phyloP scores from a whole-genome alignment of 2,113 vertebrate species.

The Paratilapia polleni region DNA sequence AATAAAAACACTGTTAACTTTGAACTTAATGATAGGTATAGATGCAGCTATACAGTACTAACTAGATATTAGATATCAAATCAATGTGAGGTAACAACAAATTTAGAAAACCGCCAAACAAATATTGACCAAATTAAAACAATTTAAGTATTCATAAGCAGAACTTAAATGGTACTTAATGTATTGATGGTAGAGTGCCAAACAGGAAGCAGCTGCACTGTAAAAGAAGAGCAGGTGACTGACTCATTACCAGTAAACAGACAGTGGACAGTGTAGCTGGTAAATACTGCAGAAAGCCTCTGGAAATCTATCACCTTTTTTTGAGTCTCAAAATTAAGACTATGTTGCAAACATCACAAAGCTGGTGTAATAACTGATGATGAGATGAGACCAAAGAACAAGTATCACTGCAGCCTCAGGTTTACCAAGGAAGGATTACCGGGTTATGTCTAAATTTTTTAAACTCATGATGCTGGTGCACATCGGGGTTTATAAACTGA shows the following conservation, averaged over 20 bases:
- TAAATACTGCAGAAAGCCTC: not conserved
- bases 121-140: not conserved
- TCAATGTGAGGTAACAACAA: conserved; percentile 41
- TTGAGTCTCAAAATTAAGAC: not conserved
- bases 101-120: conserved; percentile 10
- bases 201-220: not conserved
- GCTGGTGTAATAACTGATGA: not conserved
- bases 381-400: not conserved
- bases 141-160: not conserved
- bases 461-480: not conserved
- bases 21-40: not conserved
- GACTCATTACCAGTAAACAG: not conserved
- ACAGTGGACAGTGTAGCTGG: not conserved
- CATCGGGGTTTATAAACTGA: not conserved
- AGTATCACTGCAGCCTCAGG: not conserved
- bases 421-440: not conserved
- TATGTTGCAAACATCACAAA: not conserved
- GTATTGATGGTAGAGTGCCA: not conserved
- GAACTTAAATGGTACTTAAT: not conserved
- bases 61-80: not conserved
- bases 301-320: not conserved
- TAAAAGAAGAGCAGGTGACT: not conserved
- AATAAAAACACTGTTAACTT: conserved; percentile 36
- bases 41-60: not conserved
- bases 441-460: not conserved